Conservation (phyloP, 2,113 vertebrate species). For the Tenebrosternarchus preto region DNA sequence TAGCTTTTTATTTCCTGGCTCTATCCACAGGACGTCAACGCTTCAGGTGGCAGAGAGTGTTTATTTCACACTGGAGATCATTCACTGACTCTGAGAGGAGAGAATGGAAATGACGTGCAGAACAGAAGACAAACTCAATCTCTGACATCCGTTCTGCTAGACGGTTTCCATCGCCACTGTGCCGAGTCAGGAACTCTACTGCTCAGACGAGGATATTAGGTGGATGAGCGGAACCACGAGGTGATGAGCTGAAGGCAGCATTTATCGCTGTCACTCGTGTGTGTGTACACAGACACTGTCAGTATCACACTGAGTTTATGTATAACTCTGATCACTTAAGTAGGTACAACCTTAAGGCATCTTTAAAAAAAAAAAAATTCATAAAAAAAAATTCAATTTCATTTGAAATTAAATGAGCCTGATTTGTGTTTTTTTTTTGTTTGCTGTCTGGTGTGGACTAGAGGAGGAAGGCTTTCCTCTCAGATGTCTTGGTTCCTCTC, state of each 20-base stretch:
- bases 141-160: neutral
- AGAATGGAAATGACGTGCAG: neutral
- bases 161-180: neutral
- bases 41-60: neutral
- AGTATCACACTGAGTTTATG: too few relatives aligned
- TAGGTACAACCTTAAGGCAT: too few relatives aligned
- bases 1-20: neutral
- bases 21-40: neutral
- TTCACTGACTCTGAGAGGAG: neutral
- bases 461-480: too few relatives aligned
- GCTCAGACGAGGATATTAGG: neutral
- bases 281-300: too few relatives aligned
- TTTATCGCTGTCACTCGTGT: neutral
- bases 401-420: too few relatives aligned
- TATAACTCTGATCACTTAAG: too few relatives aligned
- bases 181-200: neutral
- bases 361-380: too few relatives aligned
- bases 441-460: too few relatives aligned
- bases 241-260: neutral
- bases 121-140: neutral
- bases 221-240: neutral
- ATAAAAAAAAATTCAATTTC: too few relatives aligned
- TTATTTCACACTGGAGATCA: neutral
- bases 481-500: too few relatives aligned
- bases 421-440: too few relatives aligned